Percentiles rank a stretch among this genome's conserved stretches.
phyloP scores from a whole-genome alignment of 2,888 invertebrate genomes.

The Himalopsyche kuldschensis region DNA sequence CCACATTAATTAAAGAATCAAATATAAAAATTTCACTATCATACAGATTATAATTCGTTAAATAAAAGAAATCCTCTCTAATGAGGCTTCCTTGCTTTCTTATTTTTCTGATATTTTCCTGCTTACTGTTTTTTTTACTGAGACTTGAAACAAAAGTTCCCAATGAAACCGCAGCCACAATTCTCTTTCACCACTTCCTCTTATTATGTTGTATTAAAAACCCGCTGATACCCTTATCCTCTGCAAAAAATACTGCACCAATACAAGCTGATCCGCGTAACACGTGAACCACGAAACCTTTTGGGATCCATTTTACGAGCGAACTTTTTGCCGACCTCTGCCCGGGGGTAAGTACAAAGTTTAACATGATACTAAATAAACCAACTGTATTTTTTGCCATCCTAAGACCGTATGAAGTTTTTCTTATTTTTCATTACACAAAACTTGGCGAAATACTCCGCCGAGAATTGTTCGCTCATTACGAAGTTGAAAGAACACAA shows the following conservation, averaged over 20 bases:
- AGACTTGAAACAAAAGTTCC: neutral
- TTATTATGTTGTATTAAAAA: neutral
- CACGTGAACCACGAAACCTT: slow-evolving; percentile 12
- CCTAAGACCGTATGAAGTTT: neutral
- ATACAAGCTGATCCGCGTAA: neutral
- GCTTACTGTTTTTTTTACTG: neutral
- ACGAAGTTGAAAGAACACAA: neutral
- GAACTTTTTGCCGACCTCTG: slow-evolving; percentile 8
- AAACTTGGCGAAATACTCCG: neutral
- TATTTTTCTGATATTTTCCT: no score
- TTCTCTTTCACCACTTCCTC: neutral
- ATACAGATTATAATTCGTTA: no score
- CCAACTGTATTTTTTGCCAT: neutral
- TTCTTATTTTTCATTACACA: neutral
- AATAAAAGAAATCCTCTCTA: no score
- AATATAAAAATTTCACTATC: no score
- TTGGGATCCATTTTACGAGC: slow-evolving; percentile 12
- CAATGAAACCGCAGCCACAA: neutral
- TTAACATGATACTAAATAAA: neutral
- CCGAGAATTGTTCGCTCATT: neutral
- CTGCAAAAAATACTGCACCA: neutral
- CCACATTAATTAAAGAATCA: no score
- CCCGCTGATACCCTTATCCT: neutral
- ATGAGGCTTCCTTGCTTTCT: no score
- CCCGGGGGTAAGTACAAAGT: neutral